Base-by-base conservation (phyloP, 2,888 invertebrate species). In the Glyphotaelius pellucidus region DNA sequence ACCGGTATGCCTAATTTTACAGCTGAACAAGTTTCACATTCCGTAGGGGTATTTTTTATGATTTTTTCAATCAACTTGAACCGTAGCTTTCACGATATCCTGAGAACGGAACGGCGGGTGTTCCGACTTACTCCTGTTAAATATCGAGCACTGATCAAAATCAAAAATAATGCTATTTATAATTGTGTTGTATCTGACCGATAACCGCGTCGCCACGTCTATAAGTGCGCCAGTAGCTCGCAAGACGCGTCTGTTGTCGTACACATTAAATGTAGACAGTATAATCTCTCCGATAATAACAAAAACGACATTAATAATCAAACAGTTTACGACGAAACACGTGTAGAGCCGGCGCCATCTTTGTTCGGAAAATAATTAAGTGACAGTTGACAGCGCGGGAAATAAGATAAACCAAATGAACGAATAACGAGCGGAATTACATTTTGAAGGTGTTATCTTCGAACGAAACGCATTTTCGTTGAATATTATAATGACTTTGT, bases 341-440 rank as follows among this genome's bases (percentile, higher is more conserved):
- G 35, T 83, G 83, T 83, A 83, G 25, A 9, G n/a, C 32, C 35
- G 35, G 25, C 32, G 83, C 83, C 83, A 83, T 83, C 35, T 83
- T 83, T 32, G 83, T 35, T 32, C 83, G 83, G 83, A 83, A 83
- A 83, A 83, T 83, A 35, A 11, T 25, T n/a, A 32, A 83, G 83
- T 38, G 35, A 83, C 32, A 83, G 83, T 12, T 83, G 83, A 83
- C 83, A 83, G 83, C 83, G 83, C 83, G 83, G 83, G 83, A 83
- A 83, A 83, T 83, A 32, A n/a, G 67, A 67, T 25, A 67, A 25
- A 67, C 25, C 67, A 25, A 25, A 67, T n/a, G 67, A 67, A 25
- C 25, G 25, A 67, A 67, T 7, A 67, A 67, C 67, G n/a, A 7
- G 67, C 25, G n/a, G 67, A 25, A 67, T 25, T 25, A 67, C 19